Evolutionary conservation across 2,888 invertebrate genomes (phyloP).

Genomic region (Achlya flavicornis): DNA sequence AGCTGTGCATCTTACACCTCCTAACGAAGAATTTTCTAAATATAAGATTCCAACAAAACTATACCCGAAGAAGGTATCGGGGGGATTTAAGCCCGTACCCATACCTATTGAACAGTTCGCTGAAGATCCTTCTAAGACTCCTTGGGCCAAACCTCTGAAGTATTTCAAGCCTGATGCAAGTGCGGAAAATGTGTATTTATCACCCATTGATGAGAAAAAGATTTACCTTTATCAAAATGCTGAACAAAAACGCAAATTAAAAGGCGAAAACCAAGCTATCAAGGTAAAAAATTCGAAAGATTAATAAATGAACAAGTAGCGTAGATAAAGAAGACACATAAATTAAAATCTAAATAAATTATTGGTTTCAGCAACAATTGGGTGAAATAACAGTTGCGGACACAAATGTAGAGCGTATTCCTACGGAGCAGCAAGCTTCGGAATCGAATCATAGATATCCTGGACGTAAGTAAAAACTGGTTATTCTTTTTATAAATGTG

Average conservation of each 20-base stretch:
- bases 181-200: conserved; percentile 53
- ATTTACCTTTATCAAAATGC: conserved; percentile 75
- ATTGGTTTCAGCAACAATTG: conserved; percentile 43
- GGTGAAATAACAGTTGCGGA: conserved; percentile 35
- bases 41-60: conserved; percentile 77
- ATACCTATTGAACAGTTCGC: conserved; percentile 68
- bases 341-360: conserved; percentile 21
- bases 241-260: conserved; percentile 77
- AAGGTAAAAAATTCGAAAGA: conserved; percentile 42
- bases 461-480: conserved; percentile 57
- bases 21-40: conserved; percentile 54
- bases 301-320: conserved; percentile 18
- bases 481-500: neutral
- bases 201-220: conserved; percentile 63
- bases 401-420: conserved; percentile 42
- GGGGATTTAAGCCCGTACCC: conserved; percentile 73
- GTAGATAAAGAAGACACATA: conserved; percentile 14
- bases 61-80: conserved; percentile 84
- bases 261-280: conserved; percentile 49
- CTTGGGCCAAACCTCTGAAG: conserved; percentile 72
- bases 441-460: conserved; percentile 68
- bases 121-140: conserved; percentile 60
- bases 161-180: conserved; percentile 63
- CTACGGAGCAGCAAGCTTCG: conserved; percentile 68
- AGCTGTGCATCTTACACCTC: conserved; percentile 60